These are phyloP conservation scores for Camelus bactrianus DNA, from an alignment of 2,113 vertebrate species.

Conservation along the genomic window DNA sequence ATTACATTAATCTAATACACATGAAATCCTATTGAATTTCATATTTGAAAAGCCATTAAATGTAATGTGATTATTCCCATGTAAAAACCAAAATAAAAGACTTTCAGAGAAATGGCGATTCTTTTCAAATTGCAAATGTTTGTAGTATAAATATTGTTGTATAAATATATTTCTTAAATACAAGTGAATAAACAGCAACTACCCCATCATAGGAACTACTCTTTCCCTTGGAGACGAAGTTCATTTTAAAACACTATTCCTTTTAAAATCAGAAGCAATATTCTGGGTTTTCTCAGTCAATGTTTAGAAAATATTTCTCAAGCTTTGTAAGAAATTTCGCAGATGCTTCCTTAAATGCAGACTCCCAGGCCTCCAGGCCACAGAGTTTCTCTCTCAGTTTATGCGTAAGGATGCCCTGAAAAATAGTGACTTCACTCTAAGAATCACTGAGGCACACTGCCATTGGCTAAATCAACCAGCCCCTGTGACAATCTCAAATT, in stretches of 20 bases:
- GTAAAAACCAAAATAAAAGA: constrained; percentile 20
- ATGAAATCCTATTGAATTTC: constrained; percentile 43
- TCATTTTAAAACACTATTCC: neutral
- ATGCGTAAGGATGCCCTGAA: neutral
- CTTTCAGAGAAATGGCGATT: constrained; percentile 2
- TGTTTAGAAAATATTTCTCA: constrained; percentile 41
- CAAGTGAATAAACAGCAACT: neutral
- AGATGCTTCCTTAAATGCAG: neutral
- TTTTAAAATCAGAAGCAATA: neutral
- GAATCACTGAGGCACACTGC: neutral
- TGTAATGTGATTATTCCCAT: neutral
- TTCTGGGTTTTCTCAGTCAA: neutral
- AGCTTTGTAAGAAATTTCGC: neutral
- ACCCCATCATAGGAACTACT: neutral
- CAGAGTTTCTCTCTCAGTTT: neutral
- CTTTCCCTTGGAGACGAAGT: neutral
- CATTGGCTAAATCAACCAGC: neutral
- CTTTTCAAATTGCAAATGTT: neutral
- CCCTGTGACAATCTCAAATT: constrained; percentile 72
- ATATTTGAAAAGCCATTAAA: constrained; percentile 56
- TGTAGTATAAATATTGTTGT: too few species aligned
- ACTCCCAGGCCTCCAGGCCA: neutral
- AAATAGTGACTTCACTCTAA: neutral
- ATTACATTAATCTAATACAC: neutral
- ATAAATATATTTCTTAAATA: constrained; percentile 44